phyloP scores from a whole-genome alignment of 2,113 vertebrate species.

The Chunga burmeisteri region DNA sequence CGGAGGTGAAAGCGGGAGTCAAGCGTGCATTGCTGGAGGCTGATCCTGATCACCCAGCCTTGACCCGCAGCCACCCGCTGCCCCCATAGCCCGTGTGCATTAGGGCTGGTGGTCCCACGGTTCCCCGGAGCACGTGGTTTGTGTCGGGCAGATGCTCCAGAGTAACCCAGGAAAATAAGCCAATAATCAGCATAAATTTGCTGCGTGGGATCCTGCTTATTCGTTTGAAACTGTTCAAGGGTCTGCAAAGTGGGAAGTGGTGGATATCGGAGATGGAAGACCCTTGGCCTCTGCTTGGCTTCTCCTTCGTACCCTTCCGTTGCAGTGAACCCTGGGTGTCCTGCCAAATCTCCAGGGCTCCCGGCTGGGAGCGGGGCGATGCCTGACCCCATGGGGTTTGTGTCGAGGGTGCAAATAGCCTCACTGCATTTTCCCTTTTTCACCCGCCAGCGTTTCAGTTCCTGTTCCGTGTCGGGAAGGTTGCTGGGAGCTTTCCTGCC shows the following conservation, averaged over 20 bases:
- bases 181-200: neutral
- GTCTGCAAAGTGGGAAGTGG: neutral
- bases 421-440: neutral
- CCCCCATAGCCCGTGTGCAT: fast-evolving
- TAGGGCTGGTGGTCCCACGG: neutral
- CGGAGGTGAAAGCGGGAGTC: fast-evolving
- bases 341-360: neutral
- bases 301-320: neutral
- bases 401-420: neutral
- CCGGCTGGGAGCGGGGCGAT: fast-evolving
- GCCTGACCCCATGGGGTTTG: fast-evolving
- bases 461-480: neutral
- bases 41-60: neutral
- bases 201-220: neutral
- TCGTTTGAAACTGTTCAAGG: neutral
- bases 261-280: neutral
- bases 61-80: neutral
- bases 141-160: neutral
- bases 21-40: neutral
- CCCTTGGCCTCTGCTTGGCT: neutral
- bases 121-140: neutral
- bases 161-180: neutral
- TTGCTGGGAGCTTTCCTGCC: neutral
- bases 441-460: neutral
- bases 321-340: neutral